Conservation (phyloP, 2,888 invertebrate genomes). For the Crioceris asparagi region DNA sequence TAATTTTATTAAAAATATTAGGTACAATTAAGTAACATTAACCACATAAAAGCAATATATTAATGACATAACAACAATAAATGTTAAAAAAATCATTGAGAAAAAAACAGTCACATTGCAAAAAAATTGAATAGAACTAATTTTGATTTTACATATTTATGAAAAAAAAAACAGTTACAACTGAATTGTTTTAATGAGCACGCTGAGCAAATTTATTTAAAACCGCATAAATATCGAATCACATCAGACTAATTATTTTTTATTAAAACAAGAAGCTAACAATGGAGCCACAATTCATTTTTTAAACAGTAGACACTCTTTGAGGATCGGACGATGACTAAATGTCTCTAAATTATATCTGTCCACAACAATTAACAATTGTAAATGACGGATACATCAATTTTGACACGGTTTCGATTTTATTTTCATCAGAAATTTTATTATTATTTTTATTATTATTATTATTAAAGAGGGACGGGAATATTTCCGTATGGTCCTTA, state of each 20-base stretch:
- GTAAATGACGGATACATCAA: background rate
- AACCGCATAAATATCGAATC: too few relatives aligned
- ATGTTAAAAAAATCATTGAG: constrained; percentile 10
- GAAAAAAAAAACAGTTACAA: constrained; percentile 8
- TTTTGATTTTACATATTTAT: constrained; percentile 6
- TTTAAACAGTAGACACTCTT: too few relatives aligned
- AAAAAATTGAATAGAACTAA: constrained; percentile 4
- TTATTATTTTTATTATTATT: constrained; percentile 12
- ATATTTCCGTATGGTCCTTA: constrained; percentile 40
- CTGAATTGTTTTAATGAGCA: constrained; percentile 5
- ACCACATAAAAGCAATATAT: constrained; percentile 28
- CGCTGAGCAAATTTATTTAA: too few relatives aligned
- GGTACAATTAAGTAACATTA: constrained; percentile 35
- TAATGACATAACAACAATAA: constrained; percentile 16
- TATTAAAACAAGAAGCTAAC: too few relatives aligned
- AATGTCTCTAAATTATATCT: too few relatives aligned
- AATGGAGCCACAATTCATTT: too few relatives aligned
- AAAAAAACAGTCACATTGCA: background rate
- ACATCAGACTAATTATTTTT: too few relatives aligned
- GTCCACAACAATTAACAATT: too few relatives aligned
- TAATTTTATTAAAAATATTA: constrained; percentile 37
- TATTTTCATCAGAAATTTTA: too few relatives aligned
- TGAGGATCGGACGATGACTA: too few relatives aligned
- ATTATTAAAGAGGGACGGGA: constrained; percentile 35
- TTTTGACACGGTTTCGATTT: too few relatives aligned